phyloP scores from a whole-genome alignment of 2,113 vertebrate genomes.

The Accipiter cooperii region DNA sequence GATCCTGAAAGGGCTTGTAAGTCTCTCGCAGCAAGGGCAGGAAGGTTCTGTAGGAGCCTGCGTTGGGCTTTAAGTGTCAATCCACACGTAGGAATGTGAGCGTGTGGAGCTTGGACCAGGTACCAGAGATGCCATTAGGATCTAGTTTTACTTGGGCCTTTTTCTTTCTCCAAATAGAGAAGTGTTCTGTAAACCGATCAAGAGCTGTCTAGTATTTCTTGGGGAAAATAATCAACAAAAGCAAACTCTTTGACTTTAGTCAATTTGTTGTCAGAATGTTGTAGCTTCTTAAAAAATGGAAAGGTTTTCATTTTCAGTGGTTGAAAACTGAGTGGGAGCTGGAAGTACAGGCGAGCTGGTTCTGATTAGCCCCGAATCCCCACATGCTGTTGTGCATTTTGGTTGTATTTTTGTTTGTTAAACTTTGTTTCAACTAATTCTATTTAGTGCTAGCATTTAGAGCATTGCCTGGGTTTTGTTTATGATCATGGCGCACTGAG shows the following conservation, averaged over 20 bases:
- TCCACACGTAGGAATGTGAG: accelerated
- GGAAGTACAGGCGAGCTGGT: slow-evolving; percentile 30
- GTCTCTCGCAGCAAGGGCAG: background rate
- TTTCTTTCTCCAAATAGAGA: background rate
- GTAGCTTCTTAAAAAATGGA: background rate
- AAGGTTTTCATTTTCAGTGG: slow-evolving; percentile 17
- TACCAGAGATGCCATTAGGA: background rate
- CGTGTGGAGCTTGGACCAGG: accelerated
- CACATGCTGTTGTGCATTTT: background rate
- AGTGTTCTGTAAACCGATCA: background rate
- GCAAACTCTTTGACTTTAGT: background rate
- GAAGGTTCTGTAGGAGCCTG: background rate
- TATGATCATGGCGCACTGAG: accelerated
- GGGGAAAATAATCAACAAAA: background rate
- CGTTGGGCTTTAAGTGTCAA: accelerated
- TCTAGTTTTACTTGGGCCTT: background rate
- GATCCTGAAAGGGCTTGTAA: background rate
- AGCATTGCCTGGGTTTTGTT: background rate
- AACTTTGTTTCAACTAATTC: background rate
- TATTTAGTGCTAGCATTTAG: background rate
- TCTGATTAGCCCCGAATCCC: slow-evolving; percentile 24
- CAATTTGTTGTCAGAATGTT: background rate
- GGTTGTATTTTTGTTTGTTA: slow-evolving; percentile 15
- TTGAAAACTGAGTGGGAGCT: slow-evolving; percentile 40
- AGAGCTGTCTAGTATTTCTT: background rate